Percentiles rank a stretch among this genome's conserved stretches.
Evolutionary conservation across 1,140 invertebrate genomes (phyloP).

Genomic region (Drosophila sturtevanti): DNA sequence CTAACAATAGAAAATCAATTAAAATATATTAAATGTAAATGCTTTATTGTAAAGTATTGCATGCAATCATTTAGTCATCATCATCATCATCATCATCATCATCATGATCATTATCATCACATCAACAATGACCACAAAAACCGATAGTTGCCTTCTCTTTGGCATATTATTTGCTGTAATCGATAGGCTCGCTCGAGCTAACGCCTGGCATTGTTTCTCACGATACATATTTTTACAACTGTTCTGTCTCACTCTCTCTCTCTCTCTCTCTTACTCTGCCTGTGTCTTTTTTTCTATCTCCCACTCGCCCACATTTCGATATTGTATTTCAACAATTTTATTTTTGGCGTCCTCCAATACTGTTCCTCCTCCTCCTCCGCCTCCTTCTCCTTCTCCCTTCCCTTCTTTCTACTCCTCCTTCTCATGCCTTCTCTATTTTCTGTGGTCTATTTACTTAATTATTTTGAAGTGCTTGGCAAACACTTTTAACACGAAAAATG

Average conservation of each 20-base stretch:
- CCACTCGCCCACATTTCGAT: slow-evolving; percentile 53
- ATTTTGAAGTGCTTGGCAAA: slow-evolving; percentile 77
- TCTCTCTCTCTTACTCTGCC: neutral
- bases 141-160: slow-evolving; percentile 16
- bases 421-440: slow-evolving; percentile 48
- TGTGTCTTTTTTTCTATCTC: neutral
- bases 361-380: slow-evolving; percentile 14
- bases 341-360: slow-evolving; percentile 47
- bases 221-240: slow-evolving; percentile 37
- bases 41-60: neutral
- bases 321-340: slow-evolving; percentile 68
- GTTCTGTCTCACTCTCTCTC: neutral
- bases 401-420: slow-evolving; percentile 14
- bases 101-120: neutral
- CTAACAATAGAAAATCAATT: no score
- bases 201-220: slow-evolving; percentile 65
- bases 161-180: slow-evolving; percentile 45
- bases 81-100: neutral
- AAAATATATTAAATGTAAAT: neutral
- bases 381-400: slow-evolving; percentile 19
- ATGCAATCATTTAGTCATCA: neutral
- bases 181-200: slow-evolving; percentile 42
- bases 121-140: slow-evolving; percentile 6
- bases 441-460: slow-evolving; percentile 75
- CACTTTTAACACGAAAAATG: slow-evolving; percentile 80